These are phyloP conservation scores for Rhodeus uyekii DNA, from an alignment of 2,797 vertebrate genomes.

Conservation along the genomic window DNA sequence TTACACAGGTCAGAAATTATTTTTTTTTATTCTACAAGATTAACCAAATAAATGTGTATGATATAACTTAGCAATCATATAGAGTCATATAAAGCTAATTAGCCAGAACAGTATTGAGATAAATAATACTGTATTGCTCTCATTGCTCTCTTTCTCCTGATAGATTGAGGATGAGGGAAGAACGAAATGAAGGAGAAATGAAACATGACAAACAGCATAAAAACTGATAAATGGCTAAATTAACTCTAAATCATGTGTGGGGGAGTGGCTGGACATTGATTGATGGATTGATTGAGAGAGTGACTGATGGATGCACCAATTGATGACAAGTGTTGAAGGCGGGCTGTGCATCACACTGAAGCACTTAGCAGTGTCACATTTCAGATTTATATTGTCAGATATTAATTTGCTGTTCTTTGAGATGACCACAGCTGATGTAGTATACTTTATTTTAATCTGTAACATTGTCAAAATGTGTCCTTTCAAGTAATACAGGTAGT, in stretches of 20 bases:
- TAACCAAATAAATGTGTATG: not conserved
- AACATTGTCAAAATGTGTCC: constrained; percentile 6
- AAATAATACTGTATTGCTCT: too few relatives aligned
- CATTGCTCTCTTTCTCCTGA: constrained; percentile 20
- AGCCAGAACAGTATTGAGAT: not conserved
- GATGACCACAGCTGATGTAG: not conserved
- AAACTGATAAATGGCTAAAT: constrained; percentile 20
- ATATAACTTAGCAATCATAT: not conserved
- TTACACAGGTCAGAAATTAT: not conserved
- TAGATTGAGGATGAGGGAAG: constrained; percentile 21
- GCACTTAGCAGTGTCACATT: constrained; percentile 67
- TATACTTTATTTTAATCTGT: not conserved
- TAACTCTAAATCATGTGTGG: constrained; percentile 19
- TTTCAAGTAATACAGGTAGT: not conserved
- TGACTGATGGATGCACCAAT: constrained; percentile 74
- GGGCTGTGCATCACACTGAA: constrained; percentile 71
- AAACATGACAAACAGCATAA: constrained; percentile 17
- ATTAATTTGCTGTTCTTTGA: constrained; percentile 63
- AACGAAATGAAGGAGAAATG: constrained; percentile 23
- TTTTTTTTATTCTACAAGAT: not conserved
- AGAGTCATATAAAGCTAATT: constrained; percentile 10
- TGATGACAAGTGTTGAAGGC: constrained; percentile 65
- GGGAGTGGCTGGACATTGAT: constrained; percentile 64
- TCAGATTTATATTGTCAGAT: constrained; percentile 71
- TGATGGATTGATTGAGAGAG: constrained; percentile 43